Evolutionary conservation across 2,888 invertebrate genomes (phyloP).

Genomic region (Crossocerus cetratus): DNA sequence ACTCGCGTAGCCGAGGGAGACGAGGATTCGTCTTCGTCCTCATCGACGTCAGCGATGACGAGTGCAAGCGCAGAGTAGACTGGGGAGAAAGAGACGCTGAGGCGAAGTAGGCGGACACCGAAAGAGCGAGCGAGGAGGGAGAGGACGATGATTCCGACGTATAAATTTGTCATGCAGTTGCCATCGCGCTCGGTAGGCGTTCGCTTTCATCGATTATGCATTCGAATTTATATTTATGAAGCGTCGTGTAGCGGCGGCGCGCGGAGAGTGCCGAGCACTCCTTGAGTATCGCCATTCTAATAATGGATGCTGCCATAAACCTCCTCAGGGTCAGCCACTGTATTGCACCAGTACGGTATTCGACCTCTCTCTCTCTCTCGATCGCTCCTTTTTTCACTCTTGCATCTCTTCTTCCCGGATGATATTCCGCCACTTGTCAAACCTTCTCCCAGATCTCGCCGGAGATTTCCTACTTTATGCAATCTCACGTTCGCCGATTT

Average conservation of each 20-base stretch:
- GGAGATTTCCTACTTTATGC: background rate
- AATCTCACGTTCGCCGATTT: too few relatives aligned
- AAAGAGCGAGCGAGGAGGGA: too few relatives aligned
- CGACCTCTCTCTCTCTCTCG: conserved; percentile 26
- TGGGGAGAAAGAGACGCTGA: too few relatives aligned
- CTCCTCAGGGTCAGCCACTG: conserved; percentile 53
- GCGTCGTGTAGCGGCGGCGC: conserved; percentile 52
- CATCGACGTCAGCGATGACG: conserved; percentile 28
- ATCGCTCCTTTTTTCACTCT: conserved; percentile 17
- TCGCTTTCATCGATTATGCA: conserved; percentile 73
- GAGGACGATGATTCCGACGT: conserved; percentile 31
- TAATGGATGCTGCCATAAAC: conserved; percentile 64
- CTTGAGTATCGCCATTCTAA: conserved; percentile 60
- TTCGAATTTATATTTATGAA: conserved; percentile 73
- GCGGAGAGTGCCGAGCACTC: background rate
- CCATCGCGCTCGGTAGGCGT: conserved; percentile 53
- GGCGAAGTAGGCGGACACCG: too few relatives aligned
- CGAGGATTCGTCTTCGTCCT: conserved; percentile 6
- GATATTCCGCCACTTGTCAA: background rate
- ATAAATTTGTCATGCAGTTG: conserved; percentile 55
- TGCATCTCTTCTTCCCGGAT: conserved; percentile 19
- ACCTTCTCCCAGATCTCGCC: too few relatives aligned
- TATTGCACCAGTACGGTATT: conserved; percentile 29
- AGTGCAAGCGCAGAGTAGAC: background rate
- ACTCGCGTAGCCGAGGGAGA: background rate